These are phyloP conservation scores for Idaea aversata DNA, from an alignment of 2,888 invertebrate species.

Conservation along the genomic window DNA sequence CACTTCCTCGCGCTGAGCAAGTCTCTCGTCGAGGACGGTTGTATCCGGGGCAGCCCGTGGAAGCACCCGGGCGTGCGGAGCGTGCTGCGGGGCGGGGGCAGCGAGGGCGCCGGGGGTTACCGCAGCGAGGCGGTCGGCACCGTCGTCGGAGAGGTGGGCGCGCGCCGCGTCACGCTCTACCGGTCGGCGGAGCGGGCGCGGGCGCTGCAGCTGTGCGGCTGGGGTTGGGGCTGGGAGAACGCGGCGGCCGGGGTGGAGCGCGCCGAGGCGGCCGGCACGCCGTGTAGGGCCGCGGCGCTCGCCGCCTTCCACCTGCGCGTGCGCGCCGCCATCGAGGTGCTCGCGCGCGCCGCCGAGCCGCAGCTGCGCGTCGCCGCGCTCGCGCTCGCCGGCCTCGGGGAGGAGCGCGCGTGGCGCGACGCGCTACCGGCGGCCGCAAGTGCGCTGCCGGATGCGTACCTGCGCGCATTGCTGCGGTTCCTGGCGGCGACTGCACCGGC, in stretches of 20 bases:
- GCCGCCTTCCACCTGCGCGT: conserved; percentile 94
- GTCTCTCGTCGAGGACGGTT: conserved; percentile 84
- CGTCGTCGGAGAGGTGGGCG: conserved; percentile 84
- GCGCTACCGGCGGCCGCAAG: conserved; percentile 89
- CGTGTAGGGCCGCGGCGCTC: conserved; percentile 92
- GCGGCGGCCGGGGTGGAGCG: conserved; percentile 74
- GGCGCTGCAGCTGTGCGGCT: conserved; percentile 93
- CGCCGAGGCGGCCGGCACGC: conserved; percentile 86
- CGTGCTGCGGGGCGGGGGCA: conserved; percentile 71
- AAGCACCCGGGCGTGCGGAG: conserved; percentile 83
- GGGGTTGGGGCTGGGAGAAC: conserved; percentile 89
- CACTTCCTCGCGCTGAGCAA: conserved; percentile 88
- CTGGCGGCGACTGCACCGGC: conserved; percentile 76
- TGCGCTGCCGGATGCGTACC: conserved; percentile 93
- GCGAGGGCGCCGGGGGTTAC: conserved; percentile 44
- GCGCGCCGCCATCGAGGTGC: conserved; percentile 90
- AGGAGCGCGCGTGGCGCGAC: conserved; percentile 90
- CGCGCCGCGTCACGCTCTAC: conserved; percentile 53
- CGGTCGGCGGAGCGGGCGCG: conserved; percentile 88
- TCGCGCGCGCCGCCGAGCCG: conserved; percentile 83
- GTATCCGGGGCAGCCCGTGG: conserved; percentile 77
- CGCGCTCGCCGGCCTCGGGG: conserved; percentile 88
- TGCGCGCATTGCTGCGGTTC: conserved; percentile 94
- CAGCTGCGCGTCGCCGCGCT: conserved; percentile 66
- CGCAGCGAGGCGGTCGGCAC: conserved; percentile 83